phyloP scores from a whole-genome alignment of 2,888 invertebrate species.

The Eristalinus aeneus region DNA sequence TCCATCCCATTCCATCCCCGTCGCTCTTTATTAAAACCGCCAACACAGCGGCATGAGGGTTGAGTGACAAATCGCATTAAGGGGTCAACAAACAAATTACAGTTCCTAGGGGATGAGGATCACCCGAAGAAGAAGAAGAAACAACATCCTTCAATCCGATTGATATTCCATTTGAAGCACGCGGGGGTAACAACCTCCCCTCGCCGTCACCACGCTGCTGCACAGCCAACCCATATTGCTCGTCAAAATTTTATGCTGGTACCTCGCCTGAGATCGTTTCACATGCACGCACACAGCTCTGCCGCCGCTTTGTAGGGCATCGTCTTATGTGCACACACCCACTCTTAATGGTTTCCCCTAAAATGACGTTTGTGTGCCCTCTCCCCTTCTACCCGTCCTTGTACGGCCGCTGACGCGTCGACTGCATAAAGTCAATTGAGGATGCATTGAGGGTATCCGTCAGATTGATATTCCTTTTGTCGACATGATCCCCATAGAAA shows the following conservation, averaged over 20 bases:
- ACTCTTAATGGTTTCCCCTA: neutral
- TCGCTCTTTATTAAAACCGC: conserved; percentile 37
- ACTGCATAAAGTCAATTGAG: conserved; percentile 60
- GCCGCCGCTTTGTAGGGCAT: neutral
- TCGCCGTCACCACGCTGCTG: conserved; percentile 11
- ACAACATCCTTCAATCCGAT: conserved; percentile 55
- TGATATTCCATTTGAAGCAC: conserved; percentile 47
- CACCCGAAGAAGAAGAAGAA: conserved; percentile 21
- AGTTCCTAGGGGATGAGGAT: conserved; percentile 61
- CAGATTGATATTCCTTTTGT: conserved; percentile 67
- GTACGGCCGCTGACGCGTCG: neutral
- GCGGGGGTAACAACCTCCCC: conserved; percentile 60
- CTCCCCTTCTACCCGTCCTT: too few relatives aligned
- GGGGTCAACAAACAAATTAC: conserved; percentile 64
- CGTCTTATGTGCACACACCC: conserved; percentile 24
- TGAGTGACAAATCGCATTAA: conserved; percentile 69
- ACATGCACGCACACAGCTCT: neutral
- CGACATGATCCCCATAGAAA: conserved; percentile 44
- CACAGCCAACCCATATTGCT: conserved; percentile 49
- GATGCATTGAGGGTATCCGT: conserved; percentile 48
- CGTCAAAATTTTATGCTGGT: conserved; percentile 53
- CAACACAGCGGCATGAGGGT: conserved; percentile 56
- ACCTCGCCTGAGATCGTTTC: conserved; percentile 15
- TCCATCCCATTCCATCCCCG: conserved; percentile 34
- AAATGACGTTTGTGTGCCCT: neutral